Conservation (phyloP, 2,113 vertebrate species). For the Spilogale gracilis region DNA sequence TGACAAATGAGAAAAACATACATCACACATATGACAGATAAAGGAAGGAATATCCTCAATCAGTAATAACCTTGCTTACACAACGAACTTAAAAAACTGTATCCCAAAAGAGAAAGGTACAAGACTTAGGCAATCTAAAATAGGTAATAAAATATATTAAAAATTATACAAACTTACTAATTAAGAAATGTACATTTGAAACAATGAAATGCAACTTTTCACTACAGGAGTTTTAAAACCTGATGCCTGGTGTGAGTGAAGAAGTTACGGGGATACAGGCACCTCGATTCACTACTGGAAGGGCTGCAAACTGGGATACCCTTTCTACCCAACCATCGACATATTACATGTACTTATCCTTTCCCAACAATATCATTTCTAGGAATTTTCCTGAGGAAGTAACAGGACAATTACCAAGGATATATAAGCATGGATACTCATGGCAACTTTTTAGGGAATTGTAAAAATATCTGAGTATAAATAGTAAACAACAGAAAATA, state of each 20-base stretch:
- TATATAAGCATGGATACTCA: not conserved
- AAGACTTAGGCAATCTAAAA: constrained; percentile 47
- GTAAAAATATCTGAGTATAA: not conserved
- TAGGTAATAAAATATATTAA: not conserved
- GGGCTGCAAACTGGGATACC: not conserved
- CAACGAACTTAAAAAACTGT: not conserved
- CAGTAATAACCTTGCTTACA: constrained; percentile 21
- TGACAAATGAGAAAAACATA: constrained; percentile 9
- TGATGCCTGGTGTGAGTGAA: not conserved
- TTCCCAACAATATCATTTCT: constrained; percentile 27
- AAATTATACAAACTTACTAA: not conserved
- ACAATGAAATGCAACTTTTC: constrained; percentile 21
- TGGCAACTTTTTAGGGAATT: not conserved
- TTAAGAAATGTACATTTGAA: constrained; percentile 18
- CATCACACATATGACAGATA: not conserved
- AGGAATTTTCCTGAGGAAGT: constrained; percentile 49
- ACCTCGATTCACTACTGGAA: not conserved
- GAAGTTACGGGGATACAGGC: not conserved
- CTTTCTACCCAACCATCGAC: not conserved
- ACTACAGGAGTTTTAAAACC: not conserved
- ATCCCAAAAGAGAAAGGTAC: not conserved
- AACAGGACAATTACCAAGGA: not conserved
- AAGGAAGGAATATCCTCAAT: constrained; percentile 27
- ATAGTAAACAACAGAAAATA: not conserved
- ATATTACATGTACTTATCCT: not conserved